A percentile compares a stretch with the other conserved stretches of the same genome.
These are phyloP conservation scores for Brachynemurus nebulosus DNA, from an alignment of 2,888 invertebrate species.

Conservation along the genomic window DNA sequence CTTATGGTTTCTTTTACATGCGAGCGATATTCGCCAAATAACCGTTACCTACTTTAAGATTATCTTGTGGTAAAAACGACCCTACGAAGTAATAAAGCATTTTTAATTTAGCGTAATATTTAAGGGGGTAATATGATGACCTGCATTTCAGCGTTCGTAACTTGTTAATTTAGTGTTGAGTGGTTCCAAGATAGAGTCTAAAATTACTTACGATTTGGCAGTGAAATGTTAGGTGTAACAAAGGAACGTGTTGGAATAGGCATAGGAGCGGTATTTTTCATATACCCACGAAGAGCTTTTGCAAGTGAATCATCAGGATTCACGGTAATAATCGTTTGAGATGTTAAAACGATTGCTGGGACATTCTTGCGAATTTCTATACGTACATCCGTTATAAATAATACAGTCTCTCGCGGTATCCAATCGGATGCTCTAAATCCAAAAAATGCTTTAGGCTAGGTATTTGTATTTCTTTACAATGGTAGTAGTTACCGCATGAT, in stretches of 20 bases:
- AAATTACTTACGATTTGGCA: not conserved
- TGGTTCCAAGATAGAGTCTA: not conserved
- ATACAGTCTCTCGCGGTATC: constrained; percentile 50
- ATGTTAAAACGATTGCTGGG: constrained; percentile 33
- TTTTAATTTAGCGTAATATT: too few species aligned
- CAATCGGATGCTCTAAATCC: constrained; percentile 44
- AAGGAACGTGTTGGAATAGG: not conserved
- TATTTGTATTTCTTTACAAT: not conserved
- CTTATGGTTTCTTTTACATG: too few species aligned
- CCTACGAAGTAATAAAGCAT: too few species aligned
- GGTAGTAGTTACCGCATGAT: constrained; percentile 40
- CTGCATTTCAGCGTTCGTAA: too few species aligned
- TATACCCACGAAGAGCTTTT: constrained; percentile 42
- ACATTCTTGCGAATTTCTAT: constrained; percentile 36
- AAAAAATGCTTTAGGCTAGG: not conserved
- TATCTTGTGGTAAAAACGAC: too few species aligned
- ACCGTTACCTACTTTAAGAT: too few species aligned
- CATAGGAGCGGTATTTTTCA: constrained; percentile 32
- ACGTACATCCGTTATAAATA: constrained; percentile 57
- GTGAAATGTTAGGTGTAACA: constrained; percentile 2
- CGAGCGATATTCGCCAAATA: too few species aligned
- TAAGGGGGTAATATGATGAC: too few species aligned
- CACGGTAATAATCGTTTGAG: constrained; percentile 53
- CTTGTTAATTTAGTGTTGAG: too few species aligned
- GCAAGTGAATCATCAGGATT: constrained; percentile 60